Evolutionary conservation across 64 coral and sea anemone genomes (phyloP).

Genomic region (Dendronephthya gigantea): DNA sequence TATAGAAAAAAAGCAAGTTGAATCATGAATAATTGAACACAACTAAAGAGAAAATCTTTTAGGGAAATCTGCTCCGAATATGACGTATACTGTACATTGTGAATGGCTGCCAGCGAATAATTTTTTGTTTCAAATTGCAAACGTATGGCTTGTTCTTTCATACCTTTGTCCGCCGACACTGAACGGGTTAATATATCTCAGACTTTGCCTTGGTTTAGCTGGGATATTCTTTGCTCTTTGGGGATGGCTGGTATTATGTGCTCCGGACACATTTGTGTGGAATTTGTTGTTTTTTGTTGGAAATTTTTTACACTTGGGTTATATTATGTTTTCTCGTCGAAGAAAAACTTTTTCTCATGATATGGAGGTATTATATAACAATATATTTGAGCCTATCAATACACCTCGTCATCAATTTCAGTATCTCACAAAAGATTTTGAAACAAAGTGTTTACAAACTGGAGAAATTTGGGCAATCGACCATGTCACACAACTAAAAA

Average conservation of each 20-base stretch:
- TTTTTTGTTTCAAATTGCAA: slow-evolving; percentile 10
- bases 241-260: slow-evolving; percentile 3
- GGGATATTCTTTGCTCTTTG: slow-evolving; percentile 8
- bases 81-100: not conserved
- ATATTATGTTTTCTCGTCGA: not conserved
- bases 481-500: not conserved
- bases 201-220: slow-evolving; percentile 9
- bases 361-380: not conserved
- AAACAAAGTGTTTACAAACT: not conserved
- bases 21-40: no score
- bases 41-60: not conserved
- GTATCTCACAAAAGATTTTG: not conserved
- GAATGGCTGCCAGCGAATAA: not conserved
- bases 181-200: not conserved
- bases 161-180: slow-evolving; percentile 4
- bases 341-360: not conserved
- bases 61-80: not conserved
- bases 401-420: not conserved
- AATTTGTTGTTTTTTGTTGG: not conserved
- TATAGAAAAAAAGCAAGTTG: no score
- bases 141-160: not conserved
- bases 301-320: slow-evolving; percentile 11
- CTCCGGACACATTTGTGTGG: not conserved
- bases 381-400: not conserved
- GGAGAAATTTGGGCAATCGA: not conserved